Evolutionary conservation across 2,888 invertebrate genomes (phyloP), one percentile per base, ranked within the genome.

Genomic region (Drosophila peninsularis): DNA sequence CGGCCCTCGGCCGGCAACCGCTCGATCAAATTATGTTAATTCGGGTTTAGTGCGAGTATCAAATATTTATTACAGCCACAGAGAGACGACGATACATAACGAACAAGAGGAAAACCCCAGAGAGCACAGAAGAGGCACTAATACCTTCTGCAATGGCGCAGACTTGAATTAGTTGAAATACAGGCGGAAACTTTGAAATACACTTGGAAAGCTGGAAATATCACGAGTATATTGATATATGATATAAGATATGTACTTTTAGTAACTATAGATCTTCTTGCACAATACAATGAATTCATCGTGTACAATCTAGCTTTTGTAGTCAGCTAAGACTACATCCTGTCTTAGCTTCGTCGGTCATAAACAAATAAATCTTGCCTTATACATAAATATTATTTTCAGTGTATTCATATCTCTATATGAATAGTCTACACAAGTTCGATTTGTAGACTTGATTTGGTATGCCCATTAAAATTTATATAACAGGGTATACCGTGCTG

Each of bases 21-120:
- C 78, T 89, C 87, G 79, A 89, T 89, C 90, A 90, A 90, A 86
- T 90, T 90, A 89, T 89, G 90, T 89, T 81, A 90, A 89, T 89
- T 83, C 68, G 75, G 82, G 78, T 71, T 89, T 81, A 90, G 89
- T 90, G 82, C 70, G 73, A 85, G 88, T 82, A 85, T 85, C 80
- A 82, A 79, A 77, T 79, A 84, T 84, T 76, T 79, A 65, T 77
- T 65, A 69, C 79, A 74, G 37, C 74, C 52, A 52, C 75, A 71
- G 66, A 58, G 66, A 52, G 65, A 50, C 42, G 47, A 50, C 39
- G 71, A 68, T 27, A 41, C 44, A 53, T 30, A 52, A 56, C 66
- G 52, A 52, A 37, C 14, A 37, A 52, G 52, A 56, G 41, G 62
- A 60, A 63, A 45, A 50, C 50, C 60, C 39, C 21, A 21, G 42